These are phyloP conservation scores for Camelus dromedarius DNA, from an alignment of 2,113 vertebrate genomes.

Conservation along the genomic window DNA sequence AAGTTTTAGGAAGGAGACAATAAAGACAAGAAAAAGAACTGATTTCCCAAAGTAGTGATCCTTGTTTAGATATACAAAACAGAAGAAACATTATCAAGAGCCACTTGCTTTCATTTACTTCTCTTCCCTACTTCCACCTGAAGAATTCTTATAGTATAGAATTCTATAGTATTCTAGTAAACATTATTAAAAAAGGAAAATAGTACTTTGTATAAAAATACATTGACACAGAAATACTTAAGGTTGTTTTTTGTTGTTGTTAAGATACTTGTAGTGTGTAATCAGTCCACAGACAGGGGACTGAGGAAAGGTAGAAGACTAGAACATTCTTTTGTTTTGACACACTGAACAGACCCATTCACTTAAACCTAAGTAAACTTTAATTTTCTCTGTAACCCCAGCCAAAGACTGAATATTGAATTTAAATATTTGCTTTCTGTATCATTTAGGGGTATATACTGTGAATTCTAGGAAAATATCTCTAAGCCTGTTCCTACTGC, in stretches of 20 bases:
- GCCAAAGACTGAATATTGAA: not conserved
- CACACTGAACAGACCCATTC: not conserved
- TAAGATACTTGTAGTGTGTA: not conserved
- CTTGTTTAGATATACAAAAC: not conserved
- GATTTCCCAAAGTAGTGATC: constrained; percentile 25
- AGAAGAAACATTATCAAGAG: constrained; percentile 40
- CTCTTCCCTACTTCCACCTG: constrained; percentile 16
- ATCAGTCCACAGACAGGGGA: not conserved
- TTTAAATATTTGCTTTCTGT: constrained; percentile 11
- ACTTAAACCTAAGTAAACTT: constrained; percentile 31
- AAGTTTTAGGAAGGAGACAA: not conserved
- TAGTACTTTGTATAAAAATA: constrained; percentile 5
- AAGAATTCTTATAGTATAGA: not conserved
- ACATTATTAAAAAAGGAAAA: not conserved
- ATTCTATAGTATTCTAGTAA: not conserved
- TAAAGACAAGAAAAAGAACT: not conserved
- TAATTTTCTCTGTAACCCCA: constrained; percentile 27
- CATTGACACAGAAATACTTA: constrained; percentile 10
- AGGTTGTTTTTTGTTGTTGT: not conserved
- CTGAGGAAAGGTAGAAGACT: not conserved
- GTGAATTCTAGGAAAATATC: not conserved
- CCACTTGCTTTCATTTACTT: constrained; percentile 28
- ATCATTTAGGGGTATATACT: constrained; percentile 10
- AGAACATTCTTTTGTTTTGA: constrained; percentile 41
- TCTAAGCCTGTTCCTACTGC: constrained; percentile 28